Evolutionary conservation across 2,797 vertebrate species (phyloP).

Genomic region (Sebastes ruberrimus): DNA sequence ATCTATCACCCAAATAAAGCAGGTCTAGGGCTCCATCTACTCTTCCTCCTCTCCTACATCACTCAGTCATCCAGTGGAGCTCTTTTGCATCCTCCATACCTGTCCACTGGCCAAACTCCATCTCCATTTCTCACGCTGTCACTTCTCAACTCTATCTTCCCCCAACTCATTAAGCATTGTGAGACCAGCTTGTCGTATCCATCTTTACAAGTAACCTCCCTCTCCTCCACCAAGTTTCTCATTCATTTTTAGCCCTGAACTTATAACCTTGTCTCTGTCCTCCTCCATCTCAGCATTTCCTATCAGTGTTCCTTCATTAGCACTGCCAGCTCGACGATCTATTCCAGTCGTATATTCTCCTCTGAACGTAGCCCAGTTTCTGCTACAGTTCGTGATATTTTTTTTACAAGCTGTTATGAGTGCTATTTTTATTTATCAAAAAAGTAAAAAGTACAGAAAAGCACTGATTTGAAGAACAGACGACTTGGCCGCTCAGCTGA

Average conservation of each 20-base stretch:
- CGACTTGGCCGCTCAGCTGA: neutral
- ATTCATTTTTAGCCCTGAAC: constrained; percentile 18
- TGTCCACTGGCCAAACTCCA: constrained; percentile 24
- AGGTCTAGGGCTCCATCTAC: constrained; percentile 15
- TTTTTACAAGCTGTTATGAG: constrained; percentile 1
- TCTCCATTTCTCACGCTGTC: constrained; percentile 46
- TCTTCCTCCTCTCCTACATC: constrained; percentile 9
- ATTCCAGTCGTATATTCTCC: constrained; percentile 9
- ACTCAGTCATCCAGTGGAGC: constrained; percentile 22
- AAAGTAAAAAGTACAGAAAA: neutral
- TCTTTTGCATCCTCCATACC: constrained; percentile 41
- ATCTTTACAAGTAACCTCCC: constrained; percentile 36
- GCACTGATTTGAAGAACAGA: neutral
- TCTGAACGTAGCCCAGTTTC: neutral
- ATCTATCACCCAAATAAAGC: constrained; percentile 62
- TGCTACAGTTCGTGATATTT: constrained; percentile 3
- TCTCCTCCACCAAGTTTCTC: neutral
- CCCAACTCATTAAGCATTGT: constrained; percentile 41
- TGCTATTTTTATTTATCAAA: neutral
- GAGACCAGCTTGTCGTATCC: constrained; percentile 11
- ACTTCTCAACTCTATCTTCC: constrained; percentile 42
- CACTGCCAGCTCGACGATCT: neutral
- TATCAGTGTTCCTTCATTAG: constrained; percentile 39
- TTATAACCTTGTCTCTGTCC: neutral
- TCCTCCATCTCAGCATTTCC: constrained; percentile 18